Percentiles rank a stretch among this genome's conserved stretches.
These are phyloP conservation scores for Drosophila bunnanda DNA, from an alignment of 2,888 invertebrate genomes.

Conservation along the genomic window DNA sequence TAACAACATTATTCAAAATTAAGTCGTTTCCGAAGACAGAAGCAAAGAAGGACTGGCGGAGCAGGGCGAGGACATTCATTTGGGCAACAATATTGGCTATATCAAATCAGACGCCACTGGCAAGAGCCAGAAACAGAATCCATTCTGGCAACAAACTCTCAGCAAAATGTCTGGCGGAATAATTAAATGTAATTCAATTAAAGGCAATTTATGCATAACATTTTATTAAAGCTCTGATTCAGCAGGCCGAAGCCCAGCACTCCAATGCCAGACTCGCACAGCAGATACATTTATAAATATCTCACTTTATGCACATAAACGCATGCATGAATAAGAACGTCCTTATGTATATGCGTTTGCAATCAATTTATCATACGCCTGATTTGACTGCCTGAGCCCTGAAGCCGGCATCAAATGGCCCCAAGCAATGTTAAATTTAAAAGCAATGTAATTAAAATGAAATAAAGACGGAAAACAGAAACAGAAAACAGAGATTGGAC, in stretches of 20 bases:
- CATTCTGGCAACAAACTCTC: neutral
- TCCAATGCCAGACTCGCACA: slow-evolving; percentile 13
- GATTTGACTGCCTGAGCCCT: slow-evolving; percentile 54
- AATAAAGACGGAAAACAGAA: slow-evolving; percentile 47
- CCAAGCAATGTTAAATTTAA: slow-evolving; percentile 48
- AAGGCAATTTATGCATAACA: slow-evolving; percentile 50
- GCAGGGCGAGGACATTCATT: neutral
- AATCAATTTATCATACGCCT: slow-evolving; percentile 72
- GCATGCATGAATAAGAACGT: slow-evolving; percentile 10
- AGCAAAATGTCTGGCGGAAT: slow-evolving; percentile 17
- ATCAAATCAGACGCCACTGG: slow-evolving; percentile 14
- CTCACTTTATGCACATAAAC: neutral
- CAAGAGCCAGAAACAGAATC: neutral
- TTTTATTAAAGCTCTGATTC: slow-evolving; percentile 38
- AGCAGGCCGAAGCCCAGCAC: slow-evolving; percentile 5
- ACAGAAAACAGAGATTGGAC: slow-evolving; percentile 2
- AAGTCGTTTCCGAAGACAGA: slow-evolving; percentile 1
- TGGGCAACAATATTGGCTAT: slow-evolving; percentile 14
- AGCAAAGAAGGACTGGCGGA: neutral
- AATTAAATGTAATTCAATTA: slow-evolving; percentile 52
- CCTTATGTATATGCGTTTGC: slow-evolving; percentile 49
- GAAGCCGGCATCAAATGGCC: slow-evolving; percentile 28
- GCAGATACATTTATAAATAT: slow-evolving; percentile 3
- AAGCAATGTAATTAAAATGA: slow-evolving; percentile 61
- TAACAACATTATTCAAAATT: slow-evolving; percentile 13